These are phyloP conservation scores for Aphaenogaster rudis DNA, from an alignment of 1,140 invertebrate genomes.

Conservation along the genomic window DNA sequence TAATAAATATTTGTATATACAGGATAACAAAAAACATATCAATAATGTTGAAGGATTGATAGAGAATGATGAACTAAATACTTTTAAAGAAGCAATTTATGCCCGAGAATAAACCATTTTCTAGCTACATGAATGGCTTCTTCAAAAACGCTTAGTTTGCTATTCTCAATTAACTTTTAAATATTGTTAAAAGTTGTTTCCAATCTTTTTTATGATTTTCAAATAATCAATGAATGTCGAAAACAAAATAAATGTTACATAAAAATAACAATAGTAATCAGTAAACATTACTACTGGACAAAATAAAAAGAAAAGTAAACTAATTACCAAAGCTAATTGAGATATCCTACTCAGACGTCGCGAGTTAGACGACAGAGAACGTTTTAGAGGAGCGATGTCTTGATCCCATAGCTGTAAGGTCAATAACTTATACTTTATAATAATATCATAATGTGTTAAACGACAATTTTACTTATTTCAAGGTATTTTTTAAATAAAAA, in stretches of 20 bases:
- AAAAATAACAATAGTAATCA: constrained; percentile 33
- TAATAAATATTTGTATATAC: neutral
- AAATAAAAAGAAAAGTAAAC: constrained; percentile 79
- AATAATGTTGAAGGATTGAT: too few relatives aligned
- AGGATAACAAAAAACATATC: neutral
- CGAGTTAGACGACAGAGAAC: constrained; percentile 91
- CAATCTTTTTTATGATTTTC: neutral
- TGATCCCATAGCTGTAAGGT: constrained; percentile 93
- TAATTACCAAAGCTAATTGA: constrained; percentile 92
- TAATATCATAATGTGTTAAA: neutral
- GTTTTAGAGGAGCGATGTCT: constrained; percentile 94
- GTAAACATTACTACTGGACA: constrained; percentile 28
- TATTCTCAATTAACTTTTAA: neutral
- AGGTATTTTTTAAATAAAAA: constrained; percentile 8
- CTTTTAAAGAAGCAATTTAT: too few relatives aligned
- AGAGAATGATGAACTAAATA: too few relatives aligned
- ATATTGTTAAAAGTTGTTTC: neutral
- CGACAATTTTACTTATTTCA: neutral
- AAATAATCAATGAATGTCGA: neutral
- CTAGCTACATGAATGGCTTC: too few relatives aligned
- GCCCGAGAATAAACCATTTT: too few relatives aligned
- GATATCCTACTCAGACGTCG: constrained; percentile 93
- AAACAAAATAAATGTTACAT: constrained; percentile 53
- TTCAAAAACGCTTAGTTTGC: neutral
- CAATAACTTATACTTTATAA: constrained; percentile 65